Evolutionary conservation across 1,140 invertebrate species (phyloP), one percentile per base, ranked within the genome.

Genomic region (Bradysia coprophila): DNA sequence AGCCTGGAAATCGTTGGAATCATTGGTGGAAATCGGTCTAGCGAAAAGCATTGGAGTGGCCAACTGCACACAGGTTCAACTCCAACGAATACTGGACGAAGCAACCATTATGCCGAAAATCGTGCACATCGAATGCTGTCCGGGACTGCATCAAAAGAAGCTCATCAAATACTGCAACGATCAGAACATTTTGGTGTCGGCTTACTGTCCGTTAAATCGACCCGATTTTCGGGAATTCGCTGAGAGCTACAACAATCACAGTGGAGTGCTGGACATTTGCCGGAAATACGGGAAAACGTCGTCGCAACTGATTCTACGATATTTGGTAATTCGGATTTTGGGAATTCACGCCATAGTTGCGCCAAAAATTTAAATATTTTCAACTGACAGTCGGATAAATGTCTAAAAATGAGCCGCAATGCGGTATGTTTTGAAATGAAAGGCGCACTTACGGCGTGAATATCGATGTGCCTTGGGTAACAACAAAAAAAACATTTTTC

Each of bases 1-100:
- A n/a, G n/a, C n/a, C n/a, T 92, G 84, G 83, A 71, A 73, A 56
- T 82, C 66, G 20, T 72, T 89, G 71, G 84, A 88, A 56, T 65
- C 76, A 43, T 71, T 73, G 31, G 73, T 79, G 2, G 61, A 75
- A 45, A 55, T 70, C 44, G 83, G 83, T 18, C 59, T 85, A 31
- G 64, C 71, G 0, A 77, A 72, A 46, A 75, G 73, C 40, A 86
- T 91, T 47, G 86, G 87, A 18, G 48, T 90, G 2, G 87, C 82
- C 19, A 91, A 90, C 60, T 92, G 91, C 55, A 88, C 84, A 54
- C 71, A 63, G 31, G 62, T 73, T 49, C 86, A 91, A 42, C 64
- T 88, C 24, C 61, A 73, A 34, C 63, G 75, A 18, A 57, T 91
- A 16, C 47, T 86, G 33, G n/a, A n/a, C n/a, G n/a, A n/a, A n/a